Percentiles rank a stretch among this genome's conserved stretches.
These are phyloP conservation scores for Toxostoma redivivum DNA, from an alignment of 2,113 vertebrate species.

Conservation along the genomic window DNA sequence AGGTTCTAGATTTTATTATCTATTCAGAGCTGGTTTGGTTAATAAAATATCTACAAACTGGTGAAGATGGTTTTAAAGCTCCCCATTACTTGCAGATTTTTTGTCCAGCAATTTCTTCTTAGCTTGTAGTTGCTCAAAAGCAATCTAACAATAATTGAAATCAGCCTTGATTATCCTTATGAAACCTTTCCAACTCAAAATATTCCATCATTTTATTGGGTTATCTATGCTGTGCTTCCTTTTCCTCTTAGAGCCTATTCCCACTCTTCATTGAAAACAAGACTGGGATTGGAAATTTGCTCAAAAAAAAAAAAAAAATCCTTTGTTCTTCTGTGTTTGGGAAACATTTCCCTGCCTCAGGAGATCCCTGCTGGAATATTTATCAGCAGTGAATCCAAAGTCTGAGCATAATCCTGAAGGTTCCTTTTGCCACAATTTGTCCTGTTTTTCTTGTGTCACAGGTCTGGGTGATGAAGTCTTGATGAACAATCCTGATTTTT, in stretches of 20 bases:
- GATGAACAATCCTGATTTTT: not conserved
- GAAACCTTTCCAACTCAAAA: not conserved
- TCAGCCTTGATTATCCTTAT: not conserved
- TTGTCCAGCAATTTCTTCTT: not conserved
- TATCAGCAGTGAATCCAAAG: not conserved
- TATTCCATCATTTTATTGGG: not conserved
- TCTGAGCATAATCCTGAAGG: rapidly evolving
- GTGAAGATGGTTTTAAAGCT: not conserved
- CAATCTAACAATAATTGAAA: not conserved
- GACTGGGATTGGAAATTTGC: not conserved
- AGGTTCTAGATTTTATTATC: not conserved
- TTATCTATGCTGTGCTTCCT: not conserved
- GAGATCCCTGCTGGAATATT: not conserved
- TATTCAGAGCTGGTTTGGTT: not conserved
- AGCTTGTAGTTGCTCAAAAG: not conserved
- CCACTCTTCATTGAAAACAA: not conserved
- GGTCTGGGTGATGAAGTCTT: not conserved
- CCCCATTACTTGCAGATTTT: not conserved
- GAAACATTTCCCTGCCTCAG: not conserved
- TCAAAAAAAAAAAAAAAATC: not conserved
- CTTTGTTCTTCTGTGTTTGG: not conserved
- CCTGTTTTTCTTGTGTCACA: not conserved
- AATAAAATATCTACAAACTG: not conserved
- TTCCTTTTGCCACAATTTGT: not conserved
- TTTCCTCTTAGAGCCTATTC: not conserved